These are phyloP conservation scores for Apotomis turbidana DNA, from an alignment of 2,888 invertebrate genomes.

Conservation along the genomic window DNA sequence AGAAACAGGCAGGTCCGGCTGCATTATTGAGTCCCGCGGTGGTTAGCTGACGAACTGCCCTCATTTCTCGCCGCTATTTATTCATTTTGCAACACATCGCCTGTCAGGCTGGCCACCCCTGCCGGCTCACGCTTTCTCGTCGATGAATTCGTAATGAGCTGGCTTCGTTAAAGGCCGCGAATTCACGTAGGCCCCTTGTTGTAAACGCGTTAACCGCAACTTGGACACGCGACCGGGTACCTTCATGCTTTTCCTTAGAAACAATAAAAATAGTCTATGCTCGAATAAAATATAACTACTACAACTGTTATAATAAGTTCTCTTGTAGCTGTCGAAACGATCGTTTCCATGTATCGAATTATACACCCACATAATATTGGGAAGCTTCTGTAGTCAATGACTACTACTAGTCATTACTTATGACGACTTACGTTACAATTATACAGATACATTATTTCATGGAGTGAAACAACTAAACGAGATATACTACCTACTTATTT, in stretches of 20 bases:
- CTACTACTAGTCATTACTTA: conserved; percentile 12
- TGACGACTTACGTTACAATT: conserved; percentile 1
- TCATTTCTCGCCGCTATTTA: conserved; percentile 81
- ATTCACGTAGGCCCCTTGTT: conserved; percentile 68
- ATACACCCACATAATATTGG: conserved; percentile 7
- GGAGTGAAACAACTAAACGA: background rate
- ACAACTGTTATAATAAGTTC: conserved; percentile 6
- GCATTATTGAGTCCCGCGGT: conserved; percentile 75
- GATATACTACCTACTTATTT: no score
- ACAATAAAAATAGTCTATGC: conserved; percentile 13
- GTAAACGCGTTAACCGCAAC: conserved; percentile 72
- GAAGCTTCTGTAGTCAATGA: background rate
- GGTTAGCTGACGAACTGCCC: conserved; percentile 79
- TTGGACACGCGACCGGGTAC: conserved; percentile 60
- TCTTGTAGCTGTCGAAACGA: background rate
- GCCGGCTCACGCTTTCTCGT: conserved; percentile 70
- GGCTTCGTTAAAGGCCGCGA: conserved; percentile 79
- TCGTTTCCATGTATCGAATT: conserved; percentile 4
- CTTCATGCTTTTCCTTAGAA: conserved; percentile 28
- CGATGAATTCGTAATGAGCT: conserved; percentile 78
- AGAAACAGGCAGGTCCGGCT: conserved; percentile 53
- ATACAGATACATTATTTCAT: conserved; percentile 9
- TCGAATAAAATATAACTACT: conserved; percentile 3
- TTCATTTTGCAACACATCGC: conserved; percentile 82
- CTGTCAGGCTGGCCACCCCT: conserved; percentile 75